A percentile compares a stretch with the other conserved stretches of the same genome.
phyloP scores from a whole-genome alignment of 2,888 invertebrate species.

The Mayetiola destructor region DNA sequence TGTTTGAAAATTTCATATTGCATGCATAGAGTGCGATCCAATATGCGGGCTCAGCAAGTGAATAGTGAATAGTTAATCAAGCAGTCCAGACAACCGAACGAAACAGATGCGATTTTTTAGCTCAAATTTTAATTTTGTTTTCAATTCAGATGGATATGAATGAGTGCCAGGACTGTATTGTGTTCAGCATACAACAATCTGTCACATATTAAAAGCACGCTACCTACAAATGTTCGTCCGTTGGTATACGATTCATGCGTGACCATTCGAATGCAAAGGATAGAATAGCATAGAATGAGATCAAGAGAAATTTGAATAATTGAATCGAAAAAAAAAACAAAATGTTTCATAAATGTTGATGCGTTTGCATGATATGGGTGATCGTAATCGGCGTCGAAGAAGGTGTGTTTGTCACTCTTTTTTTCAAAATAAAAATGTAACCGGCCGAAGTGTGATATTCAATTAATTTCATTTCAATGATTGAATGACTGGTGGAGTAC shows the following conservation, averaged over 20 bases:
- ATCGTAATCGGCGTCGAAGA: conserved; percentile 1
- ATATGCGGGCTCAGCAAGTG: background rate
- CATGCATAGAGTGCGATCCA: too few species aligned
- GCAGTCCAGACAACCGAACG: background rate
- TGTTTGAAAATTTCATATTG: too few species aligned
- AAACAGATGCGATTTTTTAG: conserved; percentile 5
- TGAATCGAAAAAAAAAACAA: too few species aligned
- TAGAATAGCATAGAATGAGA: background rate
- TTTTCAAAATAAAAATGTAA: too few species aligned
- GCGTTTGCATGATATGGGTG: background rate
- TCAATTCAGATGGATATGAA: background rate
- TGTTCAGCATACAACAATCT: too few species aligned
- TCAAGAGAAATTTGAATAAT: too few species aligned
- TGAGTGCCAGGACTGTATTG: background rate
- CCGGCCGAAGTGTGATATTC: conserved; percentile 1
- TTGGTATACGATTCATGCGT: background rate
- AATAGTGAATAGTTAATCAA: too few species aligned
- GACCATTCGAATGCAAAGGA: background rate
- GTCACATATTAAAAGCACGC: too few species aligned
- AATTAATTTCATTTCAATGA: background rate
- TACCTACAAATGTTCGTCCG: background rate
- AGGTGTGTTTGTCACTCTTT: too few species aligned
- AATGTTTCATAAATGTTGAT: too few species aligned
- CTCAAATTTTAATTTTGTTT: background rate
- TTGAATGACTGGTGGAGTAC: background rate